These are phyloP conservation scores for Heliothis subflexa DNA, from an alignment of 1,140 invertebrate genomes.

Conservation along the genomic window DNA sequence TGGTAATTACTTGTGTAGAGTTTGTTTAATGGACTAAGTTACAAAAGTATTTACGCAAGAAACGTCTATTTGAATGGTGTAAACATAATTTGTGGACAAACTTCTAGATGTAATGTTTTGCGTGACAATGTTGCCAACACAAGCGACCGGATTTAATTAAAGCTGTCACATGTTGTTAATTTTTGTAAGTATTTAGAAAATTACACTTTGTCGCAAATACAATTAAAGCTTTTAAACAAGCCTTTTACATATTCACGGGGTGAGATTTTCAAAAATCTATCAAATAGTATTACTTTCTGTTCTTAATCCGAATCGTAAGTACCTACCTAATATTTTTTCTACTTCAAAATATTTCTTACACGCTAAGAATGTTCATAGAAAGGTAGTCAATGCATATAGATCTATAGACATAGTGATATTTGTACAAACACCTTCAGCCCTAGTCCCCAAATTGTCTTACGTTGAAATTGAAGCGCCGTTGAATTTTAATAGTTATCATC, in stretches of 20 bases:
- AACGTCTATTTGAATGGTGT: conserved; percentile 77
- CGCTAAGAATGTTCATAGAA: too few species aligned
- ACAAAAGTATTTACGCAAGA: conserved; percentile 73
- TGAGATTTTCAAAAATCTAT: background rate
- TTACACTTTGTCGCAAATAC: conserved; percentile 13
- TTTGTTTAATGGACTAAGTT: conserved; percentile 77
- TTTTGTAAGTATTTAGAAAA: conserved; percentile 40
- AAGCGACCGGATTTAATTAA: conserved; percentile 76
- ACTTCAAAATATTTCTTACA: too few species aligned
- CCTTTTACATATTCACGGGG: background rate
- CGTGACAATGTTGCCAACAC: conserved; percentile 67
- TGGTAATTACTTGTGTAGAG: conserved; percentile 71
- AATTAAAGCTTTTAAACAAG: conserved; percentile 33
- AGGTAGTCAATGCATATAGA: background rate
- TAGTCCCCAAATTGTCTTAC: conserved; percentile 25
- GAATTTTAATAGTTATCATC: conserved; percentile 51
- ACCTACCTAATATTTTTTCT: too few species aligned
- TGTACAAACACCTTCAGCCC: background rate
- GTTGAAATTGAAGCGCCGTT: conserved; percentile 43
- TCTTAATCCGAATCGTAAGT: too few species aligned
- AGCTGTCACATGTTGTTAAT: conserved; percentile 56
- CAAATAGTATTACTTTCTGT: too few species aligned
- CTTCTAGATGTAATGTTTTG: conserved; percentile 74
- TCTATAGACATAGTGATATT: background rate
- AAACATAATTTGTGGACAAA: conserved; percentile 81